Conservation (phyloP, 2,797 vertebrate species). For the Leuciscus waleckii region DNA sequence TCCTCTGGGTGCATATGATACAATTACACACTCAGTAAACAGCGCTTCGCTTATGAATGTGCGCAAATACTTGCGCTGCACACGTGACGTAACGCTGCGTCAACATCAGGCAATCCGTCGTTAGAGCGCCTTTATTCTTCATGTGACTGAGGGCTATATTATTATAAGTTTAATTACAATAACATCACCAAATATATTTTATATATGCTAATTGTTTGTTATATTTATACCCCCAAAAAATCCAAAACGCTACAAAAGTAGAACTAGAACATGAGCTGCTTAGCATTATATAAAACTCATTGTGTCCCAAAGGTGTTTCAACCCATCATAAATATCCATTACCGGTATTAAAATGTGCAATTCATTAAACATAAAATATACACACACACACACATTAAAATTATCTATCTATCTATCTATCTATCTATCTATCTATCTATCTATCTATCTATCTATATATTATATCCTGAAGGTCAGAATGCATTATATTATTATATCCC, state of each 20-base stretch:
- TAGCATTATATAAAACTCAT: neutral
- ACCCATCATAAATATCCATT: neutral
- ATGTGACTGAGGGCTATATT: neutral
- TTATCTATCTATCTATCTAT: no score
- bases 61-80: constrained; percentile 5
- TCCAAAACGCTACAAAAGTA: no score
- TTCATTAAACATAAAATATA: neutral
- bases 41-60: constrained; percentile 1
- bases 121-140: neutral
- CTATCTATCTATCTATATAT: no score
- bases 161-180: neutral
- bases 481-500: neutral
- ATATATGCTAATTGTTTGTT: no score
- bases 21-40: constrained; percentile 48
- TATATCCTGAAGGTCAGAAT: no score
- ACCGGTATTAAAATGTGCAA: neutral
- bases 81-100: constrained; percentile 50
- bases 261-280: neutral
- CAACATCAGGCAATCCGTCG: constrained; percentile 15
- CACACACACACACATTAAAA: no score
- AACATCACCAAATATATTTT: neutral
- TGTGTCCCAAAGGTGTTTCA: neutral
- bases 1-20: constrained; percentile 54
- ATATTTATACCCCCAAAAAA: neutral
- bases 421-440: no score